Percentiles rank a stretch among this genome's conserved stretches.
Evolutionary conservation across 2,888 invertebrate genomes (phyloP).

Genomic region (Drosophila macrospina): DNA sequence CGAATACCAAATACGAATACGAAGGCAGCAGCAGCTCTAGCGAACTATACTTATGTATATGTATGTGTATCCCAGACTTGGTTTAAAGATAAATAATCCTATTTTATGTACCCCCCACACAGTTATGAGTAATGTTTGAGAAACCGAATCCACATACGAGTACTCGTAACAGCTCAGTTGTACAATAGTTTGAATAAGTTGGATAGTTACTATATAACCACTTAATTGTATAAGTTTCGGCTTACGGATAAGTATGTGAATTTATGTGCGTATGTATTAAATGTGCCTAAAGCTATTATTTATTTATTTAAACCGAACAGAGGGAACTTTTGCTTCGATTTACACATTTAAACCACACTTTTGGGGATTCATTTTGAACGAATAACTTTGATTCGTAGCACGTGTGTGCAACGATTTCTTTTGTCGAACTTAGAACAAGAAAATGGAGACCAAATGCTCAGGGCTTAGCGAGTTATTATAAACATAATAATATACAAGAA

Average conservation of each 20-base stretch:
- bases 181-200: conserved; percentile 47
- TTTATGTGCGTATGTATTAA: conserved; percentile 78
- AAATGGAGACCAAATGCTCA: conserved; percentile 83
- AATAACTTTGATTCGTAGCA: conserved; percentile 43
- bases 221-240: conserved; percentile 25
- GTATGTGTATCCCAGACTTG: conserved; percentile 28
- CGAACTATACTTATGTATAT: conserved; percentile 24
- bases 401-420: conserved; percentile 60
- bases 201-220: conserved; percentile 30
- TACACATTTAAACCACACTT: conserved; percentile 49
- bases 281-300: conserved; percentile 82
- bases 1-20: no score
- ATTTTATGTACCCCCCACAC: not conserved
- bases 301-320: conserved; percentile 22
- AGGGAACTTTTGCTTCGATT: conserved; percentile 39
- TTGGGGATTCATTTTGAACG: conserved; percentile 66
- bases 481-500: conserved; percentile 45
- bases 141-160: conserved; percentile 5
- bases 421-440: conserved; percentile 76
- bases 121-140: conserved; percentile 21
- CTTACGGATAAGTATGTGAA: conserved; percentile 45
- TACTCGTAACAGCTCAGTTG: conserved; percentile 43
- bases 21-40: conserved; percentile 45
- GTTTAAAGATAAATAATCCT: not conserved
- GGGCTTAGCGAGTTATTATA: conserved; percentile 78